Conservation (phyloP, 2,113 vertebrate species). For the Mesembrinibis cayennensis region DNA sequence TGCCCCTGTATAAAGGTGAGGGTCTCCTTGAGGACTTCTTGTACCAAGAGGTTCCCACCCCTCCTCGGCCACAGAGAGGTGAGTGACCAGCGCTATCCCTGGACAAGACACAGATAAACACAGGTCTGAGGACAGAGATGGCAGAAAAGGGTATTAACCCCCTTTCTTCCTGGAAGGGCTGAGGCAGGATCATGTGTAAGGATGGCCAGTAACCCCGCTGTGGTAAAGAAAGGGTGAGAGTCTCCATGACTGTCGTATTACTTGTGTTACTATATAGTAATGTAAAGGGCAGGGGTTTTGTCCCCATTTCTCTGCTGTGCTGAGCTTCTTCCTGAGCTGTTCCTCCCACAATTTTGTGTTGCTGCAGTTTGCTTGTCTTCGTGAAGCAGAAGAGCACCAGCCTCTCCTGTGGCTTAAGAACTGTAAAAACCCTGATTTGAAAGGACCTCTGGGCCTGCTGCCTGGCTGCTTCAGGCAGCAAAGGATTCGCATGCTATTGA, state of each 20-base stretch:
- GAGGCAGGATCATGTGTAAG: not conserved
- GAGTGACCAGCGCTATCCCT: not conserved
- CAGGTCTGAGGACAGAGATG: not conserved
- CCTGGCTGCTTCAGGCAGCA: slow-evolving; percentile 38
- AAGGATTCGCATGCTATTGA: slow-evolving; percentile 51
- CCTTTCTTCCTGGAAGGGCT: not conserved
- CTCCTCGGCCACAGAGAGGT: not conserved
- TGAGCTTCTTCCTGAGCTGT: not conserved
- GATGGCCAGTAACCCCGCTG: not conserved
- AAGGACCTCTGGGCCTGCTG: slow-evolving; percentile 58
- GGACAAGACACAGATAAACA: not conserved
- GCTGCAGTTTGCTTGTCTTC: slow-evolving; percentile 13
- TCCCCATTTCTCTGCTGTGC: not conserved
- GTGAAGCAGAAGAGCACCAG: slow-evolving; percentile 11
- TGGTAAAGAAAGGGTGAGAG: not conserved
- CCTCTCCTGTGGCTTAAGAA: slow-evolving; percentile 40
- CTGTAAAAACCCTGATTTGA: slow-evolving; percentile 49
- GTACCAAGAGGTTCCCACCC: not conserved
- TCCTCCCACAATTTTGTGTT: not conserved
- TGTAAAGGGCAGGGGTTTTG: not conserved
- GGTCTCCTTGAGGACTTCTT: not conserved
- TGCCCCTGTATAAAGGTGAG: not conserved
- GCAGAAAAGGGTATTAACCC: not conserved
- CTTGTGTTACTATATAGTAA: not conserved
- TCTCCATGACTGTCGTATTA: not conserved